Conservation (phyloP, 2,888 invertebrate species). For the Salpingus planirostris region DNA sequence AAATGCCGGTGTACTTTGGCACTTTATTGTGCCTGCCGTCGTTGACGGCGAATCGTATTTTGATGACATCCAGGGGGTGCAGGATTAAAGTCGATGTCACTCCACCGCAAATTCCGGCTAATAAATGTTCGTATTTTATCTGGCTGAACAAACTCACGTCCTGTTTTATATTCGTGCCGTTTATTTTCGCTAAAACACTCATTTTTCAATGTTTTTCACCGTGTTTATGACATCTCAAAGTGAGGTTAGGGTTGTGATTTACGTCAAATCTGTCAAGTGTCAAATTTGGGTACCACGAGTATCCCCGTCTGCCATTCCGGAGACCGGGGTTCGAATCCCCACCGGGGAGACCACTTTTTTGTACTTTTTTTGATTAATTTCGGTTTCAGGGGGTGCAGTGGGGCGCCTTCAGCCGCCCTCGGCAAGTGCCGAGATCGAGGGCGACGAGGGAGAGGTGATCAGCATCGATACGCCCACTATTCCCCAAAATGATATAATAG, state of each 20-base stretch:
- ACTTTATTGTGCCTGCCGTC: constrained; percentile 71
- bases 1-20: constrained; percentile 80
- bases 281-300: no score
- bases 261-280: no score
- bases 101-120: constrained; percentile 94
- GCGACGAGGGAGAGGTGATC: constrained; percentile 69
- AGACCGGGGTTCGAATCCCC: no score
- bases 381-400: constrained; percentile 44
- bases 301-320: no score
- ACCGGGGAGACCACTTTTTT: background rate
- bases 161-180: background rate
- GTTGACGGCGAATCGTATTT: constrained; percentile 97
- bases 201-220: constrained; percentile 5
- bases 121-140: constrained; percentile 84
- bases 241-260: constrained; percentile 7
- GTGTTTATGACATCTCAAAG: constrained; percentile 5
- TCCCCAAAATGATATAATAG: constrained; percentile 60
- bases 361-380: constrained; percentile 7
- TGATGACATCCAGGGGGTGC: constrained; percentile 95
- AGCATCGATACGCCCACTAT: constrained; percentile 66
- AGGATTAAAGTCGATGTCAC: constrained; percentile 86
- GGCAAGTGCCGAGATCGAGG: constrained; percentile 75
- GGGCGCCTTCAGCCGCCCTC: constrained; percentile 49
- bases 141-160: constrained; percentile 44
- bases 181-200: constrained; percentile 5